These are phyloP conservation scores for Camelus dromedarius DNA, from an alignment of 2,113 vertebrate species.

Conservation along the genomic window DNA sequence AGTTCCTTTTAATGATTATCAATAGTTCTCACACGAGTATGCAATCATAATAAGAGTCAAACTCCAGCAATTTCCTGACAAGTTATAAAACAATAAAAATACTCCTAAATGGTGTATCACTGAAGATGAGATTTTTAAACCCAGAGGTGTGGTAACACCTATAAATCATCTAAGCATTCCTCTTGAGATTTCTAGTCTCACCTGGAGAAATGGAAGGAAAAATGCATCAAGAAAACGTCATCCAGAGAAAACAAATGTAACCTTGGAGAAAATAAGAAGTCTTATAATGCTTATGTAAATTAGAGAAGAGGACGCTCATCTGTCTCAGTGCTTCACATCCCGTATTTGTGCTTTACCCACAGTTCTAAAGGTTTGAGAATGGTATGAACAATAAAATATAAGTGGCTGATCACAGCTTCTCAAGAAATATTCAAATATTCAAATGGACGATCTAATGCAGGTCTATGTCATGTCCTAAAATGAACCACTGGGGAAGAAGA, in stretches of 20 bases:
- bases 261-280: not conserved
- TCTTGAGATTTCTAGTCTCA: constrained; percentile 56
- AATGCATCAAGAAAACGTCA: not conserved
- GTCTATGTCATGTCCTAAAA: not conserved
- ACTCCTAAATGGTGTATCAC: constrained; percentile 28
- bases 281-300: not conserved
- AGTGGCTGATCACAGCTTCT: not conserved
- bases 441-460: not conserved
- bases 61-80: constrained; percentile 66
- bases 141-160: constrained; percentile 20
- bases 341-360: not conserved
- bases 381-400: constrained; percentile 32
- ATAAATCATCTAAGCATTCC: constrained; percentile 42
- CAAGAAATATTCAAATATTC: not conserved
- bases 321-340: not conserved
- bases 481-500: not conserved
- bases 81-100: constrained; percentile 75
- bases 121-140: constrained; percentile 39
- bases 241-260: not conserved
- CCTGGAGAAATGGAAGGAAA: constrained; percentile 39
- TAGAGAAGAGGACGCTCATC: not conserved
- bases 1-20: constrained; percentile 70
- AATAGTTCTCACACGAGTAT: constrained; percentile 62
- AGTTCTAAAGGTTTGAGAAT: not conserved
- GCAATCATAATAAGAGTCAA: constrained; percentile 57